Percentiles rank a stretch among this genome's conserved stretches.
Conservation (phyloP, 2,797 vertebrate species). For the Rhinatrema bivittatum region DNA sequence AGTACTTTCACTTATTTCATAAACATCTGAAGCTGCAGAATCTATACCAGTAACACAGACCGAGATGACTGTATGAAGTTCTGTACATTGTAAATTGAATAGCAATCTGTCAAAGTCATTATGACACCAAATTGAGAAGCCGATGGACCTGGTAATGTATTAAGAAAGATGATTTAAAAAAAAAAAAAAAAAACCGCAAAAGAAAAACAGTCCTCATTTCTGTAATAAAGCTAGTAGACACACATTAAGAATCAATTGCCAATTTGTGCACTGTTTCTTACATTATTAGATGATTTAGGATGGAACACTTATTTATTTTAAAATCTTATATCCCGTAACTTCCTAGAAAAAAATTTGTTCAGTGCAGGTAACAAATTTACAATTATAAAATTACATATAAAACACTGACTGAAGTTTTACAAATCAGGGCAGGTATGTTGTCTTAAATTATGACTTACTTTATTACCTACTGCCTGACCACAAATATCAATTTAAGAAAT, state of each 20-base stretch:
- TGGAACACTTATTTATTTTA: too few relatives aligned
- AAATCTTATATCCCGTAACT: too few relatives aligned
- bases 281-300: constrained; percentile 58
- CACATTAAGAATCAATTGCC: constrained; percentile 62
- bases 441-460: constrained; percentile 53
- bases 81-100: constrained; percentile 45
- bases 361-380: too few relatives aligned
- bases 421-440: constrained; percentile 41
- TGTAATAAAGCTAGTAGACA: constrained; percentile 59
- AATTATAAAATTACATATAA: too few relatives aligned
- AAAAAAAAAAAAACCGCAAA: too few relatives aligned
- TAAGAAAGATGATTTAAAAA: constrained; percentile 54
- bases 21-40: constrained; percentile 42
- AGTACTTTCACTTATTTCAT: constrained; percentile 29
- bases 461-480: constrained; percentile 60
- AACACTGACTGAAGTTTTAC: constrained; percentile 40
- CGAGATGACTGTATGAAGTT: constrained; percentile 54
- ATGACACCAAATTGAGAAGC: constrained; percentile 54
- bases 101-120: constrained; percentile 64
- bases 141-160: constrained; percentile 51
- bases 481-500: constrained; percentile 61
- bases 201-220: constrained; percentile 51
- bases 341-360: too few relatives aligned
- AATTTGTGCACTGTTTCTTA: constrained; percentile 54
- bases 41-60: constrained; percentile 37